These are phyloP conservation scores for Sesamia inferens DNA, from an alignment of 2,888 invertebrate genomes.

Conservation along the genomic window DNA sequence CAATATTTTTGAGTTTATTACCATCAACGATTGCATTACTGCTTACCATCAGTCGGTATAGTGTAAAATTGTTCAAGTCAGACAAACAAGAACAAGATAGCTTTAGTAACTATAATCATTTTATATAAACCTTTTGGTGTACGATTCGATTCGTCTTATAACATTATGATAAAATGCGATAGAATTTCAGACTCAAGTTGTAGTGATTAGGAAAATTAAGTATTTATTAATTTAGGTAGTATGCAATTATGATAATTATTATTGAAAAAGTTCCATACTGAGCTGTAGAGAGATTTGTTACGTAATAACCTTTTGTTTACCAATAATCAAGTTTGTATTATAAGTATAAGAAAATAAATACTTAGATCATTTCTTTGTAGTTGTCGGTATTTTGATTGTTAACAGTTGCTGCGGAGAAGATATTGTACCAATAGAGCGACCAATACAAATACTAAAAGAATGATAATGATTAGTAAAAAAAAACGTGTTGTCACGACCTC, in stretches of 20 bases:
- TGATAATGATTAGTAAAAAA: constrained; percentile 27
- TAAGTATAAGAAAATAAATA: neutral
- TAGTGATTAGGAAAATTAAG: constrained; percentile 14
- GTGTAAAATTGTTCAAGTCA: too few relatives aligned
- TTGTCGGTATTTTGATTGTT: too few relatives aligned
- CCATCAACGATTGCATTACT: too few relatives aligned
- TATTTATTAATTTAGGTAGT: constrained; percentile 6
- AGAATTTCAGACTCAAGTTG: neutral
- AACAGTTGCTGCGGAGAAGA: too few relatives aligned
- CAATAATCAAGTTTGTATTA: neutral
- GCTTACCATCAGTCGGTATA: too few relatives aligned
- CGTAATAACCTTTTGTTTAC: neutral
- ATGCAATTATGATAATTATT: neutral
- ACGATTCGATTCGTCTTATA: neutral
- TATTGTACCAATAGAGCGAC: neutral
- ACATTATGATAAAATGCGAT: neutral
- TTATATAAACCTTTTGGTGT: neutral
- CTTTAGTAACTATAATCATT: neutral
- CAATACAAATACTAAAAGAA: constrained; percentile 2
- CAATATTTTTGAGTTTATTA: too few relatives aligned
- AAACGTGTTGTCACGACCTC: constrained; percentile 49
- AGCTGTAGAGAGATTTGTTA: neutral
- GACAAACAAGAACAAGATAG: too few relatives aligned
- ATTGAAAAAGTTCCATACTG: neutral
- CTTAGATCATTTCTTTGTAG: neutral